Conservation (phyloP, 1,140 invertebrate species). For the Drosophila nikananu region DNA sequence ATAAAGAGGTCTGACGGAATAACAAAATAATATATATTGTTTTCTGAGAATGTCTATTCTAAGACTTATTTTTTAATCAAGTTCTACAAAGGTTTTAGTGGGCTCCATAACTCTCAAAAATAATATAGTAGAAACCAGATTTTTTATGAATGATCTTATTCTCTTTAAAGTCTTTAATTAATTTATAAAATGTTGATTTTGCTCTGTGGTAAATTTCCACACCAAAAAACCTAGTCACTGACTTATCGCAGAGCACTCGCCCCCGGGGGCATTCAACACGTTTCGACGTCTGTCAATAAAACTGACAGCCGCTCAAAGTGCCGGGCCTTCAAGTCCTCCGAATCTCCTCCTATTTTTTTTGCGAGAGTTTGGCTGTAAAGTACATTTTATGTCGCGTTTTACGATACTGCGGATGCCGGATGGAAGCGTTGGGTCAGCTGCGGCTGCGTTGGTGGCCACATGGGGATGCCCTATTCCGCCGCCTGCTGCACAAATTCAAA, state of each 20-base stretch:
- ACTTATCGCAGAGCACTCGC: constrained; percentile 22
- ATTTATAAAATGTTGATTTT: neutral
- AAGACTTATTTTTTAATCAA: neutral
- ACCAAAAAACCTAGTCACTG: constrained; percentile 1
- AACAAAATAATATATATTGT: neutral
- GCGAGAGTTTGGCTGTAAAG: constrained; percentile 15
- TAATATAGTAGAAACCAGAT: neutral
- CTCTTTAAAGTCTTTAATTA: neutral
- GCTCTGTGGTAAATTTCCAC: constrained; percentile 15
- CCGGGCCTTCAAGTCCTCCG: constrained; percentile 14
- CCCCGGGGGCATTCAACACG: constrained; percentile 42
- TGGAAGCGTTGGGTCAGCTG: constrained; percentile 21
- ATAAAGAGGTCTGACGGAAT: neutral
- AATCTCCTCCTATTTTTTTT: constrained; percentile 5
- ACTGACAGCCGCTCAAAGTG: constrained; percentile 56
- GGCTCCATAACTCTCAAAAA: neutral
- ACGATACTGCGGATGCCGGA: constrained; percentile 45
- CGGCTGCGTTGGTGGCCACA: constrained; percentile 1
- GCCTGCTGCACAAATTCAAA: constrained; percentile 10
- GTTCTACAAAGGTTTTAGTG: neutral
- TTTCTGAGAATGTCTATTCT: neutral
- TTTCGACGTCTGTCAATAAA: constrained; percentile 53
- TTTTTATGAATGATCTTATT: neutral
- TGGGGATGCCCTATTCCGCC: neutral
- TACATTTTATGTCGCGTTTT: constrained; percentile 52